phyloP scores from a whole-genome alignment of 2,888 invertebrate genomes.

The Conus canariensis region DNA sequence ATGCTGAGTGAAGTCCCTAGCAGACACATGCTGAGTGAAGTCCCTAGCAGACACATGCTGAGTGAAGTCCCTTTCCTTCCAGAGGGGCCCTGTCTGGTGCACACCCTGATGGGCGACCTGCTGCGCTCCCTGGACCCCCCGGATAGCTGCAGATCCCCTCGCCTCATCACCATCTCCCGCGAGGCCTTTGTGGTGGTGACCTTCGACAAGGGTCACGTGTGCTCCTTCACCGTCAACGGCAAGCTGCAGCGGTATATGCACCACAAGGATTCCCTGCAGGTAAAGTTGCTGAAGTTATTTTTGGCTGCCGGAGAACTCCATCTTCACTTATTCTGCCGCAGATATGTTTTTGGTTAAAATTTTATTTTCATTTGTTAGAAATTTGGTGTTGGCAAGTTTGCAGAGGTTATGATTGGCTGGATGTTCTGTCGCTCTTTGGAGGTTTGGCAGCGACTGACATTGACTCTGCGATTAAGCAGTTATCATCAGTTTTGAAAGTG shows the following conservation, averaged over 20 bases:
- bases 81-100: slow-evolving; percentile 98
- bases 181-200: slow-evolving; percentile 97
- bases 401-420: too few species aligned
- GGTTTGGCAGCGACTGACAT: too few species aligned
- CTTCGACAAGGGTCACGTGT: slow-evolving; percentile 93
- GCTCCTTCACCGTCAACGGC: slow-evolving; percentile 96
- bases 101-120: slow-evolving; percentile 98
- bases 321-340: too few species aligned
- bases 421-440: too few species aligned
- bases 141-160: slow-evolving; percentile 83
- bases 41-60: too few species aligned
- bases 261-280: slow-evolving; percentile 97
- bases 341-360: too few species aligned
- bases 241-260: slow-evolving; percentile 92
- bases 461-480: too few species aligned
- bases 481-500: too few species aligned
- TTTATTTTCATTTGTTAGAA: too few species aligned
- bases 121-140: slow-evolving; percentile 93
- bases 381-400: too few species aligned
- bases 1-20: too few species aligned
- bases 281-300: slow-evolving; percentile 73
- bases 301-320: not conserved
- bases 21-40: too few species aligned
- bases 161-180: slow-evolving; percentile 94
- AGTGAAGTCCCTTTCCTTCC: slow-evolving; percentile 45